Conservation (phyloP, 2,113 vertebrate species). For the Phylloscopus trochiloides region DNA sequence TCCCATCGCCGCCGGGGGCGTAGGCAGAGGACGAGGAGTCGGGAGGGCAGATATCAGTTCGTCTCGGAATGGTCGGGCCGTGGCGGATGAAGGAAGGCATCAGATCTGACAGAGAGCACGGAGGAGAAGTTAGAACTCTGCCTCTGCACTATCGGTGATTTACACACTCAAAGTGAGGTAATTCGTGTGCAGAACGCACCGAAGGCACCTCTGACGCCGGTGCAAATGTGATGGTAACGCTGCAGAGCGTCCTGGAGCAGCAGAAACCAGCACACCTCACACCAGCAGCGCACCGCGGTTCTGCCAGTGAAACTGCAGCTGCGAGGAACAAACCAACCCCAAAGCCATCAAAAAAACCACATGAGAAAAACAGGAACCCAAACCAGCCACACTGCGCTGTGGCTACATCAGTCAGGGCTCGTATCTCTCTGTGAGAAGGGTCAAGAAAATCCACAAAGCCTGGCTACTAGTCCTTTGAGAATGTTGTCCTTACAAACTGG, state of each 20-base stretch:
- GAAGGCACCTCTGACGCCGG: too few species aligned
- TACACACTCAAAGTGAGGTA: rapidly evolving
- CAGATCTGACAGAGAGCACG: conserved; percentile 78
- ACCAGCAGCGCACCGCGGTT: background rate
- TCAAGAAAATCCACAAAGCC: background rate
- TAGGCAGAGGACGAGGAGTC: conserved; percentile 80
- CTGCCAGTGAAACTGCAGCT: background rate
- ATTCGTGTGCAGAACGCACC: background rate
- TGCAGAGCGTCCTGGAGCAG: background rate
- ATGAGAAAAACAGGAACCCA: background rate
- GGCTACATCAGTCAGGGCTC: background rate
- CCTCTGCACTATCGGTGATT: rapidly evolving
- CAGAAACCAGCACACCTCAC: background rate
- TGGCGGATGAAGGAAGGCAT: conserved; percentile 99
- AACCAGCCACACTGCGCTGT: background rate
- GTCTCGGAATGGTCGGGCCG: conserved; percentile 93
- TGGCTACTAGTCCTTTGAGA: background rate
- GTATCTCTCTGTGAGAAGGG: background rate
- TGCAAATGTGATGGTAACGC: rapidly evolving
- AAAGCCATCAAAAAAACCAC: background rate
- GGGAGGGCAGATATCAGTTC: conserved; percentile 85
- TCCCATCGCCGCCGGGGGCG: conserved; percentile 74
- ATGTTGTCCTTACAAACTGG: background rate
- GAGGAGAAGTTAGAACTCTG: background rate
- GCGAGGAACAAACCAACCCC: background rate